phyloP scores from a whole-genome alignment of 2,113 vertebrate species.

The Ageneiosus marmoratus region DNA sequence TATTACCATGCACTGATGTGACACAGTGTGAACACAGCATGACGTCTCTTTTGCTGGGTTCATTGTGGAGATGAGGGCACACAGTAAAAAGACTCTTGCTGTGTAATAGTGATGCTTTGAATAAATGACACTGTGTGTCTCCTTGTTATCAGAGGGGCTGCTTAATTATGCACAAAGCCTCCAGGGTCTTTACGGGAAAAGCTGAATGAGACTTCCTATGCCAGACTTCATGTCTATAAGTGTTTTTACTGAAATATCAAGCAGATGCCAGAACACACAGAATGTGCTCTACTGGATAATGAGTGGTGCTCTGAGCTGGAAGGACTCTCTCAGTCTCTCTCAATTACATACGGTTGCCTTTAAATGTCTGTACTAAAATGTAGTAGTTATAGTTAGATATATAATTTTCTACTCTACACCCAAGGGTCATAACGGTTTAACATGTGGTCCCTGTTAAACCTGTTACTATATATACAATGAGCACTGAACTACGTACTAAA shows the following conservation, averaged over 20 bases:
- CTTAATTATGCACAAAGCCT: background rate
- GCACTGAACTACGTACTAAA: too few species aligned
- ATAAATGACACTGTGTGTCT: slow-evolving; percentile 8
- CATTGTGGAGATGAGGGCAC: background rate
- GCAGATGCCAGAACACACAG: background rate
- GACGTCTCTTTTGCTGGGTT: background rate
- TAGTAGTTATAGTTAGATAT: background rate
- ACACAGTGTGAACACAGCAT: background rate
- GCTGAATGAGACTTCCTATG: background rate
- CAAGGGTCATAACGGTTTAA: background rate
- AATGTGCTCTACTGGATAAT: background rate
- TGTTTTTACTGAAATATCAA: background rate
- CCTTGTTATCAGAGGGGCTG: background rate
- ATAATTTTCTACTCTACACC: background rate
- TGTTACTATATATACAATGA: background rate
- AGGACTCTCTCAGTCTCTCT: background rate
- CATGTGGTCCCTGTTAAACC: background rate
- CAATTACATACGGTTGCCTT: background rate
- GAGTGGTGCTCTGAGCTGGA: background rate
- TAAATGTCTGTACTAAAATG: background rate
- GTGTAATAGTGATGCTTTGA: slow-evolving; percentile 3
- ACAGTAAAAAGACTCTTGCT: background rate
- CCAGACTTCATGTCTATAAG: background rate
- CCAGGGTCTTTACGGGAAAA: background rate
- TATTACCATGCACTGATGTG: background rate